These are phyloP conservation scores for Nomada ruficornis DNA, from an alignment of 2,888 invertebrate genomes.

Conservation along the genomic window DNA sequence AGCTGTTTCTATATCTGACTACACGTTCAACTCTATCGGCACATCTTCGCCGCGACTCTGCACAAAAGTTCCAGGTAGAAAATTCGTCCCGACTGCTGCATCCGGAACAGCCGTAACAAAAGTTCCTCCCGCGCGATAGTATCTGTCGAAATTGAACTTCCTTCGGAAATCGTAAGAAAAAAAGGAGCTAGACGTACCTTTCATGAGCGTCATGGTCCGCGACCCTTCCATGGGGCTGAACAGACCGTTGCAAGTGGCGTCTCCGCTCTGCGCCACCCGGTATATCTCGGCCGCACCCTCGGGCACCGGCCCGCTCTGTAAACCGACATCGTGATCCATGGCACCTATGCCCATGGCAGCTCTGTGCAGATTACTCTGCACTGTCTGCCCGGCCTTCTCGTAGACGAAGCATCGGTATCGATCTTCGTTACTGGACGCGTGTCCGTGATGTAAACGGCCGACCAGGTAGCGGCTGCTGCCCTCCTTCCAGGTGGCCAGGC, in stretches of 20 bases:
- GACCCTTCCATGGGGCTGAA: conserved; percentile 95
- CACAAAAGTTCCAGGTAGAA: too few species aligned
- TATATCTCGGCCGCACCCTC: conserved; percentile 85
- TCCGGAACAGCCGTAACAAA: too few species aligned
- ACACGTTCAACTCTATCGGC: conserved; percentile 1
- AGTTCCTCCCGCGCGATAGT: too few species aligned
- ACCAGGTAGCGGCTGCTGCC: conserved; percentile 96
- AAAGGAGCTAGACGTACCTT: conserved; percentile 85
- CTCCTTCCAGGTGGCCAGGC: conserved; percentile 97
- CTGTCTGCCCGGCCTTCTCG: conserved; percentile 88
- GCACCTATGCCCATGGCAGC: conserved; percentile 77
- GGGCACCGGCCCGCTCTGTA: conserved; percentile 77
- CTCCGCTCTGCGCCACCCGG: conserved; percentile 95
- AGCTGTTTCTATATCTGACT: not conserved
- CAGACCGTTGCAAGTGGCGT: conserved; percentile 96
- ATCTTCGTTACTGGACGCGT: conserved; percentile 96
- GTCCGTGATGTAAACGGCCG: conserved; percentile 94
- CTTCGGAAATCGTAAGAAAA: not conserved
- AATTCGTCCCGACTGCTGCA: too few species aligned
- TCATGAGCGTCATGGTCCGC: conserved; percentile 92
- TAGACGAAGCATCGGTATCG: conserved; percentile 98
- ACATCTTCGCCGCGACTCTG: not conserved
- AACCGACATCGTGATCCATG: conserved; percentile 80
- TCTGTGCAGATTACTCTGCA: conserved; percentile 76
- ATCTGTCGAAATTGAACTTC: not conserved